These are phyloP conservation scores for Atta texana DNA, from an alignment of 1,140 invertebrate species.

Conservation along the genomic window DNA sequence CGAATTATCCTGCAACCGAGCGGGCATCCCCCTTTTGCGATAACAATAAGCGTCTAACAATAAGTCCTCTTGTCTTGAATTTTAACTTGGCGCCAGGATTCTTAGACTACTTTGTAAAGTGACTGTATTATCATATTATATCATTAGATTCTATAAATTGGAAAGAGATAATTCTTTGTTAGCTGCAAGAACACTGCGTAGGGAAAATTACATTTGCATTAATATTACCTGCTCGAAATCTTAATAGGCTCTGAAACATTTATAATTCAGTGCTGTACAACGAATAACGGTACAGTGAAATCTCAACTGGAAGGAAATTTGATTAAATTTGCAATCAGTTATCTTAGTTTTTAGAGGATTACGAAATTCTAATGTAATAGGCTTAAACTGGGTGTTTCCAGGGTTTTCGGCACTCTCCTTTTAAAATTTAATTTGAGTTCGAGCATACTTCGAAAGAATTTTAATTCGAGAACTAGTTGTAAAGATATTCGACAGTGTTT, in stretches of 20 bases:
- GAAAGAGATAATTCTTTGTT: background rate
- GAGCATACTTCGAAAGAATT: constrained; percentile 3
- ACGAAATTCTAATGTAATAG: constrained; percentile 23
- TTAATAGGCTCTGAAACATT: constrained; percentile 34
- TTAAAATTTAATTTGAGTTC: constrained; percentile 24
- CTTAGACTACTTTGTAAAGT: background rate
- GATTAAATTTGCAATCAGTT: constrained; percentile 43
- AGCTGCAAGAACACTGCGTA: background rate
- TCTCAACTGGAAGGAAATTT: constrained; percentile 18
- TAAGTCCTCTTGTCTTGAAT: background rate
- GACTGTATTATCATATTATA: constrained; percentile 2
- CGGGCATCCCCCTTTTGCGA: constrained; percentile 28
- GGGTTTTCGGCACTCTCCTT: background rate
- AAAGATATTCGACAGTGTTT: background rate
- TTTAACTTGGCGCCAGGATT: constrained; percentile 8
- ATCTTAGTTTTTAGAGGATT: constrained; percentile 11
- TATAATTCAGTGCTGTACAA: constrained; percentile 21
- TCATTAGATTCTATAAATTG: background rate
- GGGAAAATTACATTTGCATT: constrained; percentile 5
- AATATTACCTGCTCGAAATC: constrained; percentile 15
- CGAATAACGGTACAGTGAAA: constrained; percentile 1
- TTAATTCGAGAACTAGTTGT: background rate
- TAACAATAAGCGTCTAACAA: background rate
- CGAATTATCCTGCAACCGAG: constrained; percentile 66
- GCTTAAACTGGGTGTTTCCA: background rate